Conservation (phyloP, 1,140 invertebrate genomes). For the Harpegnathos saltator region DNA sequence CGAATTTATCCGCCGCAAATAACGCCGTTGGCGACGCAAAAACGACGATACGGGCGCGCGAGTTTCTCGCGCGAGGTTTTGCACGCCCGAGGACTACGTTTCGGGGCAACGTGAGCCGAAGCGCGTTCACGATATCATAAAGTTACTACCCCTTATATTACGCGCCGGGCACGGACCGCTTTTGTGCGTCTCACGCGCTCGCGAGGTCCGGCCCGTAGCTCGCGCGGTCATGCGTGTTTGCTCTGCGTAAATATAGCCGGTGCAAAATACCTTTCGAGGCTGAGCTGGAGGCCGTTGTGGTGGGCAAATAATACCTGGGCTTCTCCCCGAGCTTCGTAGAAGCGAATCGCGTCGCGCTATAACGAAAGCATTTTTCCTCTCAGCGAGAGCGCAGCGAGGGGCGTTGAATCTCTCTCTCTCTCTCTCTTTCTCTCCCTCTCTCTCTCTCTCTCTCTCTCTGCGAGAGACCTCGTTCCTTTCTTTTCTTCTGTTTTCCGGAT, state of each 20-base stretch:
- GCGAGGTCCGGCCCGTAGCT: constrained; percentile 31
- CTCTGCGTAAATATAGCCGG: constrained; percentile 78
- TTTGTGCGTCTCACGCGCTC: constrained; percentile 62
- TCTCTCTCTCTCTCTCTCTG: no score
- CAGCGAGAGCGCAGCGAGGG: neutral
- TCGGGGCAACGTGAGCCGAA: no score
- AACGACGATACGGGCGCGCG: no score
- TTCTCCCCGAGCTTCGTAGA: constrained; percentile 59
- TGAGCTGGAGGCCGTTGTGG: constrained; percentile 79
- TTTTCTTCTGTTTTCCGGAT: no score
- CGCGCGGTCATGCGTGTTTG: constrained; percentile 72
- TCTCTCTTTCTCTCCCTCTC: no score
- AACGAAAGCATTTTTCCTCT: constrained; percentile 19
- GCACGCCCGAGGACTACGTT: no score
- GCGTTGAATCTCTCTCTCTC: no score
- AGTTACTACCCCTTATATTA: constrained; percentile 68
- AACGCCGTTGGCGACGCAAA: no score
- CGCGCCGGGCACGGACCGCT: constrained; percentile 45
- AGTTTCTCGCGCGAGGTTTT: no score
- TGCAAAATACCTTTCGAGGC: constrained; percentile 82
- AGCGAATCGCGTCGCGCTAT: constrained; percentile 11
- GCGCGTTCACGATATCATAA: constrained; percentile 56
- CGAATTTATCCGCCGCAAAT: no score
- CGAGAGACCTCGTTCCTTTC: no score
- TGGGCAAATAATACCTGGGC: constrained; percentile 74